These are phyloP conservation scores for Cosmia trapezina DNA, from an alignment of 2,888 invertebrate genomes.

Conservation along the genomic window DNA sequence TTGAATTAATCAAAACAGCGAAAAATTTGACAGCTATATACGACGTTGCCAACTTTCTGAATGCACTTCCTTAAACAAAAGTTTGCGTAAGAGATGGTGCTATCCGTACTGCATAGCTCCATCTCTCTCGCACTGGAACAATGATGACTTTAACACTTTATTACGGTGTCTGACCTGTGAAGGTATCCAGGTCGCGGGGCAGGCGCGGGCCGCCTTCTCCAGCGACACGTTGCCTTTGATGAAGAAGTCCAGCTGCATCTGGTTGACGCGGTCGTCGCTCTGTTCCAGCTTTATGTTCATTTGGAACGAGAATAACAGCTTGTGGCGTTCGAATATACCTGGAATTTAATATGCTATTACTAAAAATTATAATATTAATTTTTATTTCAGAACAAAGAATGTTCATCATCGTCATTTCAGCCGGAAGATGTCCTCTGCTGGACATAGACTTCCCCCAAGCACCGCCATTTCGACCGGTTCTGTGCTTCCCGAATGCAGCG, in stretches of 20 bases:
- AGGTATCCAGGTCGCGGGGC: conserved; percentile 94
- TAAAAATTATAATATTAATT: too few species aligned
- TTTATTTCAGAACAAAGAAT: too few species aligned
- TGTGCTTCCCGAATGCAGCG: too few species aligned
- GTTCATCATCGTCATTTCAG: too few species aligned
- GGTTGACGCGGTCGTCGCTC: conserved; percentile 91
- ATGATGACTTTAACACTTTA: too few species aligned
- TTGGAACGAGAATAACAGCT: conserved; percentile 97
- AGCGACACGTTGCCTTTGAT: conserved; percentile 96
- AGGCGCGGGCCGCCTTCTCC: conserved; percentile 92
- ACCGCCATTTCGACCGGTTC: too few species aligned
- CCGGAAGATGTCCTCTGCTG: too few species aligned
- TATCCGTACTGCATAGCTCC: not conserved
- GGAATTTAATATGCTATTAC: conserved; percentile 11
- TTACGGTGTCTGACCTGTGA: conserved; percentile 79
- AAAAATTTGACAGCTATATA: not conserved
- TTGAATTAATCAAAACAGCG: not conserved
- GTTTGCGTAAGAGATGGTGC: not conserved
- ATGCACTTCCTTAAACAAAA: not conserved
- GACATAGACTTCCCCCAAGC: too few species aligned
- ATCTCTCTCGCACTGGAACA: not conserved
- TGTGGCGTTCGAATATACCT: conserved; percentile 98
- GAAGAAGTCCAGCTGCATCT: conserved; percentile 96
- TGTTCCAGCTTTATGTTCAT: conserved; percentile 96
- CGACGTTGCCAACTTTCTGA: not conserved